phyloP scores from a whole-genome alignment of 2,888 invertebrate species.

The Lasioglossum leucozonium region DNA sequence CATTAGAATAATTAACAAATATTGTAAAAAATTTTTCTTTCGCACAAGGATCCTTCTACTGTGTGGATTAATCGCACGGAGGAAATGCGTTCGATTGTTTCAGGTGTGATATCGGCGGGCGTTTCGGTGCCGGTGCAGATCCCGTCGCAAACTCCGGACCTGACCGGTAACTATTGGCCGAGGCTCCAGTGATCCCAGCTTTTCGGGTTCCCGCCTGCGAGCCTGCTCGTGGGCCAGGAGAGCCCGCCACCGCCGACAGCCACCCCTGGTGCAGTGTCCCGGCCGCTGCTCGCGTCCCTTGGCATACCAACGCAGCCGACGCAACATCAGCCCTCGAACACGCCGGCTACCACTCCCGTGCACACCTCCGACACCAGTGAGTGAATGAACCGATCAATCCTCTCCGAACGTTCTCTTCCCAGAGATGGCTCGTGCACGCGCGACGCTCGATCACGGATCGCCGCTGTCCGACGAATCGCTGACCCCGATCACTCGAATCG shows the following conservation, averaged over 20 bases:
- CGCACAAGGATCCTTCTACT: not conserved
- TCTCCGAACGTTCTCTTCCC: slow-evolving; percentile 35
- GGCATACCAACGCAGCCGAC: slow-evolving; percentile 79
- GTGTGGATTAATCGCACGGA: not conserved
- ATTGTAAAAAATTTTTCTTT: not conserved
- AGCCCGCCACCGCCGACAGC: slow-evolving; percentile 86
- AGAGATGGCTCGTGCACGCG: slow-evolving; percentile 31
- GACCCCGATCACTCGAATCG: slow-evolving; percentile 43
- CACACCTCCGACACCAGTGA: slow-evolving; percentile 83
- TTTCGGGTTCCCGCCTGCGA: slow-evolving; percentile 93
- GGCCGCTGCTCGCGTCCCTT: slow-evolving; percentile 82
- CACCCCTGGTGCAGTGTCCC: slow-evolving; percentile 81
- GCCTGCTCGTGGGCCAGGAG: slow-evolving; percentile 87
- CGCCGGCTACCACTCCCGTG: slow-evolving; percentile 76
- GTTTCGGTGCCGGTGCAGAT: slow-evolving; percentile 97
- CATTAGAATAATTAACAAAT: no score
- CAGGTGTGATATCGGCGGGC: slow-evolving; percentile 96
- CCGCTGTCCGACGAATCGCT: slow-evolving; percentile 40
- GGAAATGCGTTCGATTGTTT: slow-evolving; percentile 36
- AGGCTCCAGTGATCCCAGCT: slow-evolving; percentile 97
- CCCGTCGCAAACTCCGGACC: slow-evolving; percentile 93
- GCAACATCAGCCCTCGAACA: slow-evolving; percentile 67
- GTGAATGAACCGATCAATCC: slow-evolving; percentile 72
- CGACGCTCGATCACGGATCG: slow-evolving; percentile 14
- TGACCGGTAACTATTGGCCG: slow-evolving; percentile 94